Base-by-base conservation (phyloP, 2,113 vertebrate genomes). In the Pelecanus crispus region DNA sequence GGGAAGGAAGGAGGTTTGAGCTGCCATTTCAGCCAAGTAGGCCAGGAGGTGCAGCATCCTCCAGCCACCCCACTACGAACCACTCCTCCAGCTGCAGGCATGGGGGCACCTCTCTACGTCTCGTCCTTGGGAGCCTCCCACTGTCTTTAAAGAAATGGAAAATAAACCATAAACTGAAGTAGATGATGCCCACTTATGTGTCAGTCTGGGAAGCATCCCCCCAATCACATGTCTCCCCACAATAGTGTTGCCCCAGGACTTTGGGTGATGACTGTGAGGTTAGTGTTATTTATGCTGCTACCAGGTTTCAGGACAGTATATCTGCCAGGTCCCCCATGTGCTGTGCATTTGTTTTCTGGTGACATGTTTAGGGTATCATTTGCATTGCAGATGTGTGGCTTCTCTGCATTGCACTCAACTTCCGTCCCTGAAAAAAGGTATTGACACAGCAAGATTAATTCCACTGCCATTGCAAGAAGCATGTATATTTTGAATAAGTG, bases 291-390 rank as follows among this genome's bases (percentile, higher is more conserved):
- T 62, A 18, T 53, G 80, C 58, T 85, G 96, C 20, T 86, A 24
- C 58, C 82, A 92, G 90, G 68, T 77, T 93, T 83, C 49, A 72
- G 88, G 44, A 85, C 67, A 91, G 66, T 25, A 28, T 62, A 68
- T 74, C 93, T 88, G 83, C 50, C 88, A 93, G 86, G 68, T 31
- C 21, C 81, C 15, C 58, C 65, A 17, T 3, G 42, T 70, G 59
- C 74, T 71, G 24, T 38, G 42, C 50, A 22, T 91, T 66, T 44
- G 10, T 32, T 81, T 86, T 47, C 62, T 52, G 29, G 40, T 65
- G 66, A 44, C 45, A 44, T 0, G 0, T 58, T 81, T 31, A 75
- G 47, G 65, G 10, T n/a, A 32, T 34, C 7, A 25, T 75, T 94
- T 82, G 56, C 47, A 49, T 75, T 81, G 92, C 81, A 63, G 65